phyloP scores from a whole-genome alignment of 2,888 invertebrate species.

The Agonum fuliginosum region DNA sequence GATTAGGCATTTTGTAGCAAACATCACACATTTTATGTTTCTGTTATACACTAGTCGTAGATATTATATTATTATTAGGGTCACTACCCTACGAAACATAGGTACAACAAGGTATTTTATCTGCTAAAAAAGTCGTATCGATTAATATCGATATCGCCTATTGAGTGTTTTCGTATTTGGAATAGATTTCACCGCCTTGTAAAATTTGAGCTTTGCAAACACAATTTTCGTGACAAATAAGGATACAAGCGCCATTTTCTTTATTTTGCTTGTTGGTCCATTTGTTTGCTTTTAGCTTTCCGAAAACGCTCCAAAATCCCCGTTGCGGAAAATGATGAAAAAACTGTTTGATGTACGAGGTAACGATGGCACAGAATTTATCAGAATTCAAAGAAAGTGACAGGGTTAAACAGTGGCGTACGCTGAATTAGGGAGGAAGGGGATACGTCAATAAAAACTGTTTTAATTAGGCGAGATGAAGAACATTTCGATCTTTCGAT shows the following conservation, averaged over 20 bases:
- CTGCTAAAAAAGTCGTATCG: too few species aligned
- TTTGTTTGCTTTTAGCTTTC: conserved; percentile 36
- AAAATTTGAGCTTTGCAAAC: conserved; percentile 13
- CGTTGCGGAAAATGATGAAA: conserved; percentile 34
- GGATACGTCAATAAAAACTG: too few species aligned
- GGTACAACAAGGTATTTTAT: too few species aligned
- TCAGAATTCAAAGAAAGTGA: conserved; percentile 25
- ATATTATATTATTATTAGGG: too few species aligned
- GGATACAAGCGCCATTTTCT: conserved; percentile 5
- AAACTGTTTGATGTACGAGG: conserved; percentile 36
- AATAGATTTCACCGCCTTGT: neutral
- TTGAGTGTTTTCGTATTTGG: neutral
- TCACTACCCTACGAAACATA: too few species aligned
- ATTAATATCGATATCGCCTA: too few species aligned
- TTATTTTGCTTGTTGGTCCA: conserved; percentile 13
- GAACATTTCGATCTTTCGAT: too few species aligned
- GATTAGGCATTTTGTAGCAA: too few species aligned
- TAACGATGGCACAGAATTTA: conserved; percentile 34
- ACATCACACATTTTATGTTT: too few species aligned
- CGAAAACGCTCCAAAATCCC: conserved; percentile 3
- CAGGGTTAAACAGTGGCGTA: neutral
- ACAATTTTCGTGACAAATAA: conserved; percentile 21
- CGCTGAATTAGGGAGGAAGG: neutral
- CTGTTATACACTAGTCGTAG: too few species aligned
- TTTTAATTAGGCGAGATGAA: too few species aligned